phyloP scores from a whole-genome alignment of 2,888 invertebrate species.

The Synanthedon myopaeformis region DNA sequence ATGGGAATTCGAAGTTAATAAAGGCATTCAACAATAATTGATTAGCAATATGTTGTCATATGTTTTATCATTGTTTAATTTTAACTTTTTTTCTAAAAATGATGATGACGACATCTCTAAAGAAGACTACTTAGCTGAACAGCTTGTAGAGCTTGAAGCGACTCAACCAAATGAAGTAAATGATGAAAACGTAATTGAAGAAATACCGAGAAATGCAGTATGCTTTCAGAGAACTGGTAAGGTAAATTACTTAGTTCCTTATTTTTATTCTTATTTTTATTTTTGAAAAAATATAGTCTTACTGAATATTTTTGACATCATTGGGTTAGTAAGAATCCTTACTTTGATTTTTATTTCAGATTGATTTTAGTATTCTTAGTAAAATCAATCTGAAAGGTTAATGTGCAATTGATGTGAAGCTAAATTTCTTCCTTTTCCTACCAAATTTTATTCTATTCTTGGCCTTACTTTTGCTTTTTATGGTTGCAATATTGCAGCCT shows the following conservation, averaged over 20 bases:
- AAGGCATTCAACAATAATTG: slow-evolving; percentile 70
- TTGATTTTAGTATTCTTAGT: no score
- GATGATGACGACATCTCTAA: slow-evolving; percentile 26
- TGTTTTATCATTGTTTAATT: slow-evolving; percentile 42
- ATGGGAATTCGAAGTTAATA: slow-evolving; percentile 84
- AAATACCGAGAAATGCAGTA: slow-evolving; percentile 24
- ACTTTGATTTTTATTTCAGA: no score
- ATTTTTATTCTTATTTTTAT: neutral
- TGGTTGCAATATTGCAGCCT: no score
- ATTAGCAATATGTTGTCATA: slow-evolving; percentile 52
- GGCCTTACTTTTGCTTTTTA: no score
- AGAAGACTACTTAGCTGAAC: slow-evolving; percentile 47
- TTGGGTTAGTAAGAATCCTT: no score
- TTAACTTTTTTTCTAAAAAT: slow-evolving; percentile 27
- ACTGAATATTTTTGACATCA: neutral
- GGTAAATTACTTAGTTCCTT: neutral
- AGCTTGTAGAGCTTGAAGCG: slow-evolving; percentile 47
- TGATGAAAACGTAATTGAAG: slow-evolving; percentile 6
- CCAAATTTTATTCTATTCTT: no score
- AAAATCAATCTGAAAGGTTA: no score
- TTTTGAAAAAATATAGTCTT: neutral
- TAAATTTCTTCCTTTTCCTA: no score
- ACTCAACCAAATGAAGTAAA: slow-evolving; percentile 14
- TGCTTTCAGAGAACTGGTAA: slow-evolving; percentile 54
- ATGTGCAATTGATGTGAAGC: no score